Base-by-base conservation (phyloP, 2,113 vertebrate species). In the Narcine bancroftii region DNA sequence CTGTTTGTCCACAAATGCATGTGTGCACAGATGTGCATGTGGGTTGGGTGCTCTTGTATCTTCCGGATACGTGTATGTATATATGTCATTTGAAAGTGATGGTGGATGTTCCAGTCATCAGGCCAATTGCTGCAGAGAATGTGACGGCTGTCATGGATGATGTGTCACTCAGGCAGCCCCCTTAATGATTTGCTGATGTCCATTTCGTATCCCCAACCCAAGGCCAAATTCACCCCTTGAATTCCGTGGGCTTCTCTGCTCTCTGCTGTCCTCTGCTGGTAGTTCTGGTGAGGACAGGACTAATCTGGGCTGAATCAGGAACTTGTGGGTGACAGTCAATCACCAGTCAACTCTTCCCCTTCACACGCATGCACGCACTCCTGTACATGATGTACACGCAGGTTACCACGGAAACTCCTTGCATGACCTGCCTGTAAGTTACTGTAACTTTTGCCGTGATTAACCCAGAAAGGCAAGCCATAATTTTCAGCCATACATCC, bases 321-420 rank as follows among this genome's bases (percentile, higher is more conserved):
- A 60, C 56, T n/a, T n/a, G 9, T 7, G 15, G 56, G 56, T 60
- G 56, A 1, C 56, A 11, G 56, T 60, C 56, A 5, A 19, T 3
- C 65, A 21, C 65, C 15, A 66, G 39, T 65, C 71, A 87, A 94
- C 95, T 60, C 93, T 93, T 94, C 95, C 95, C 94, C 94, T 94
- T 89, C 94, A 15, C 72, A n/a, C 72, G 2, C 72, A 75, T 33
- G 60, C 53, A 85, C 50, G n/a, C 50, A 33, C 33, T 1, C n/a
- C 7, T 15, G 2, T 13, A 85, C 33, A 85, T 33, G 13, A 17
- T 66, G 3, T 29, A 33, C 15, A 50, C 50, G 33, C 13, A 47
- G 79, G 85, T 65, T 63, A 39, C 56, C 60, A 89, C 65, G 85
- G 85, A 45, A 89, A 65, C 60, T 3, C 11, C 60, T 24, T 65